Conservation (phyloP, 2,888 invertebrate genomes). For the Parnassius glacialis region DNA sequence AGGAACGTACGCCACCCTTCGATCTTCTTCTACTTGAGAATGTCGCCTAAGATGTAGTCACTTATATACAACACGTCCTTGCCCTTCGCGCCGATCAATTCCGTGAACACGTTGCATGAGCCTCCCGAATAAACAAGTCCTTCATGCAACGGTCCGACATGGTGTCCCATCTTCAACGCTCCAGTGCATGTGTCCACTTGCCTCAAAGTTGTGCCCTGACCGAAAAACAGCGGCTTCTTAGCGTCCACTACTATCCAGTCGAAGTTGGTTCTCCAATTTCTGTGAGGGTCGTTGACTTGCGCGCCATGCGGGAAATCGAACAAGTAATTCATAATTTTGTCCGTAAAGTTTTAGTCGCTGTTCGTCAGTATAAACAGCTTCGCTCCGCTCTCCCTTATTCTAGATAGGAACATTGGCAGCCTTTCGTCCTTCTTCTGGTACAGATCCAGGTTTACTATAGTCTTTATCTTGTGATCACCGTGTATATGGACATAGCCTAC, state of each 20-base stretch:
- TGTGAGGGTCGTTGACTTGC: conserved; percentile 85
- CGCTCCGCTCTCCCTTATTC: conserved; percentile 94
- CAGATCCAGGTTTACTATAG: conserved; percentile 92
- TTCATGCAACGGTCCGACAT: conserved; percentile 93
- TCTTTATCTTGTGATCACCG: conserved; percentile 95
- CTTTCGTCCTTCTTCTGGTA: conserved; percentile 96
- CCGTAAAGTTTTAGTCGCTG: conserved; percentile 97
- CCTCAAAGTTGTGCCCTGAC: conserved; percentile 96
- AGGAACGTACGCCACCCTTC: conserved; percentile 99
- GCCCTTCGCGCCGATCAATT: conserved; percentile 97
- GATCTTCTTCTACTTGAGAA: conserved; percentile 98
- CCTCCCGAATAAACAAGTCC: conserved; percentile 92
- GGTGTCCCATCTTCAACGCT: conserved; percentile 94
- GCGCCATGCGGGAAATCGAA: conserved; percentile 93
- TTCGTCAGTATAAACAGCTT: conserved; percentile 98
- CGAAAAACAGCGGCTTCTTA: conserved; percentile 97
- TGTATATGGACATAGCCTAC: conserved; percentile 93
- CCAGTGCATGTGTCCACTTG: conserved; percentile 96
- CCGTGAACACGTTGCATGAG: conserved; percentile 97
- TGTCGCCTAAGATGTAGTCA: conserved; percentile 99
- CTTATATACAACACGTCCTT: conserved; percentile 99
- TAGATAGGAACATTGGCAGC: conserved; percentile 92
- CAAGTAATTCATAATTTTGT: conserved; percentile 96
- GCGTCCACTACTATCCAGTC: conserved; percentile 99
- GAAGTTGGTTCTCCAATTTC: conserved; percentile 97